Percentiles rank a stretch among this genome's conserved stretches.
phyloP scores from a whole-genome alignment of 2,113 vertebrate genomes.

The Mungos mungo region DNA sequence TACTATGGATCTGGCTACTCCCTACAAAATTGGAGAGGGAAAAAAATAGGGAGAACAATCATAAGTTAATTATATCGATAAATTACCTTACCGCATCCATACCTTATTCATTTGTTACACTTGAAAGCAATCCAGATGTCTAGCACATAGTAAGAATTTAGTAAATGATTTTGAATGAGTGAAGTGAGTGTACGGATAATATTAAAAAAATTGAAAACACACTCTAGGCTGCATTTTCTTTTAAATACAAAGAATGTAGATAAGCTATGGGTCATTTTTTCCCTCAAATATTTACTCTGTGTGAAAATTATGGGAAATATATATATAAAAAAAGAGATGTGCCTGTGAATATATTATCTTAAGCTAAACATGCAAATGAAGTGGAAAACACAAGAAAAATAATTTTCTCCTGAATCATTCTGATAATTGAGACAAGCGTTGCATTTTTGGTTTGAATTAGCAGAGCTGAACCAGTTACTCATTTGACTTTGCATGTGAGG shows the following conservation, averaged over 20 bases:
- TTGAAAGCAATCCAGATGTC: conserved; percentile 2
- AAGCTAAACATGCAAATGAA: conserved; percentile 62
- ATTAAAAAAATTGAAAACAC: neutral
- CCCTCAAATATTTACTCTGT: conserved; percentile 57
- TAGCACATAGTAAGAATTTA: neutral
- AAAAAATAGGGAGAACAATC: neutral
- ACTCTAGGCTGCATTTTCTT: neutral
- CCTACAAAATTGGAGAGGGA: neutral
- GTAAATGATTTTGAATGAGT: conserved; percentile 30
- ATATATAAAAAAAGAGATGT: conserved; percentile 49
- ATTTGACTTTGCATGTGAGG: neutral
- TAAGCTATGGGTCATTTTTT: neutral
- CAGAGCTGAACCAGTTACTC: neutral
- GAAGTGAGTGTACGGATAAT: neutral
- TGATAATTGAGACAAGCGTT: conserved; percentile 63
- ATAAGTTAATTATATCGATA: conserved; percentile 8
- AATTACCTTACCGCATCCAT: neutral
- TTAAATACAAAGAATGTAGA: conserved; percentile 12
- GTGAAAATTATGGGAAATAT: conserved; percentile 43
- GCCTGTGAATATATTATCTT: conserved; percentile 72
- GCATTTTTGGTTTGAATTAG: conserved; percentile 63
- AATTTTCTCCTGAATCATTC: conserved; percentile 66
- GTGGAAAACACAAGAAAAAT: conserved; percentile 61
- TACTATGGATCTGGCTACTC: neutral
- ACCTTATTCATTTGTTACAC: conserved; percentile 2